A percentile compares a stretch with the other conserved stretches of the same genome.
Conservation (phyloP, 2,113 vertebrate species). For the Hystrix brachyura region DNA sequence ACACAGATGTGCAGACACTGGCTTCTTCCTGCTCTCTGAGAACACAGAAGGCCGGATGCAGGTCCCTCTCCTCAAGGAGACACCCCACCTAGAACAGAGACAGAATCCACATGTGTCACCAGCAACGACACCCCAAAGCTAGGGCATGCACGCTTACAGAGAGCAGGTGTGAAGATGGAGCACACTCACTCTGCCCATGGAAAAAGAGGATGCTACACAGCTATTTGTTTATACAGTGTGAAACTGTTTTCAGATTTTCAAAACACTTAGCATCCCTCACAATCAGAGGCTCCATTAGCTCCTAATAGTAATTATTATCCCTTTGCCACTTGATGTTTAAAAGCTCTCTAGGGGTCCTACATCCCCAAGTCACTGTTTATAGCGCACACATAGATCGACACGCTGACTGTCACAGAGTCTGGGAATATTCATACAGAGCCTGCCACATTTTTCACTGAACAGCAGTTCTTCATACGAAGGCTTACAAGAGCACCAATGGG, state of each 20-base stretch:
- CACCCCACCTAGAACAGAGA: not conserved
- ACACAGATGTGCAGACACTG: accelerated
- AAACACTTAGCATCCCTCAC: not conserved
- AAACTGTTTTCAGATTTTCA: not conserved
- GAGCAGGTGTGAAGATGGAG: not conserved
- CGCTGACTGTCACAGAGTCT: not conserved
- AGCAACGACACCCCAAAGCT: not conserved
- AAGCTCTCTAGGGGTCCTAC: not conserved
- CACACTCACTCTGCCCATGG: not conserved
- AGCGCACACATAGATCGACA: not conserved
- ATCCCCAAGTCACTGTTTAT: not conserved
- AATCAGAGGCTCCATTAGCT: too few relatives aligned
- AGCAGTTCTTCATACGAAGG: not conserved
- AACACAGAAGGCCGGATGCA: too few relatives aligned
- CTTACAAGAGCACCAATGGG: not conserved
- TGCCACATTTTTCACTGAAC: not conserved
- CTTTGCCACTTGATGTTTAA: not conserved
- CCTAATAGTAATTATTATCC: not conserved
- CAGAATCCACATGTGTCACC: not conserved
- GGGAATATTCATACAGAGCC: accelerated
- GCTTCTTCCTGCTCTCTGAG: not conserved
- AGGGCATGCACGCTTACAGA: accelerated
- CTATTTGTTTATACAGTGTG: not conserved
- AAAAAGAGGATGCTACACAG: accelerated
- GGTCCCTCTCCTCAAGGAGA: not conserved